These are phyloP conservation scores for Lota lota DNA, from an alignment of 2,113 vertebrate species.

Conservation along the genomic window DNA sequence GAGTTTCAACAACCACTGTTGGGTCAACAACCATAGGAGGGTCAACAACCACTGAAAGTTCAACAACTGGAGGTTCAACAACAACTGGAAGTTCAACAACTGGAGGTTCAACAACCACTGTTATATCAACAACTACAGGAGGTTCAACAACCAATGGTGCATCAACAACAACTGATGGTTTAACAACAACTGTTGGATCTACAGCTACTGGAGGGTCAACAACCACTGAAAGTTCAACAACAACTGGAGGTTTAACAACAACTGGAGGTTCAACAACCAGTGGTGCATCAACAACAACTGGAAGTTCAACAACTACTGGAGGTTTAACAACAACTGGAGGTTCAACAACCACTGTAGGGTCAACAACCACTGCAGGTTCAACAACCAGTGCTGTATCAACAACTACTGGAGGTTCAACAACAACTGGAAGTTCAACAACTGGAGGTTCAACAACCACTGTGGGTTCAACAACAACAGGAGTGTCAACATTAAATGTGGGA, in stretches of 20 bases:
- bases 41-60: neutral
- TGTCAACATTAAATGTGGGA: fast-evolving
- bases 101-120: neutral
- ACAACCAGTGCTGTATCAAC: constrained; percentile 1
- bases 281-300: neutral
- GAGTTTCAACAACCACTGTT: neutral
- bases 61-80: neutral
- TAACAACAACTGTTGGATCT: neutral
- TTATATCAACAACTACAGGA: neutral
- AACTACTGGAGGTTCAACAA: neutral
- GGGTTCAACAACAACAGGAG: neutral
- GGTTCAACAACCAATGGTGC: neutral
- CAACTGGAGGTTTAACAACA: neutral
- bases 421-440: neutral
- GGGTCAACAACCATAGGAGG: neutral
- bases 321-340: neutral
- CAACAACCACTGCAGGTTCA: neutral
- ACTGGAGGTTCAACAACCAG: neutral
- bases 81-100: neutral
- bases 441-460: neutral
- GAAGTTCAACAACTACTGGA: neutral
- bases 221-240: neutral
- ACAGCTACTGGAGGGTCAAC: neutral
- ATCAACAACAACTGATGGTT: neutral
- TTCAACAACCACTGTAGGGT: neutral